These are phyloP conservation scores for Vulpes vulpes DNA, from an alignment of 2,113 vertebrate species.

Conservation along the genomic window DNA sequence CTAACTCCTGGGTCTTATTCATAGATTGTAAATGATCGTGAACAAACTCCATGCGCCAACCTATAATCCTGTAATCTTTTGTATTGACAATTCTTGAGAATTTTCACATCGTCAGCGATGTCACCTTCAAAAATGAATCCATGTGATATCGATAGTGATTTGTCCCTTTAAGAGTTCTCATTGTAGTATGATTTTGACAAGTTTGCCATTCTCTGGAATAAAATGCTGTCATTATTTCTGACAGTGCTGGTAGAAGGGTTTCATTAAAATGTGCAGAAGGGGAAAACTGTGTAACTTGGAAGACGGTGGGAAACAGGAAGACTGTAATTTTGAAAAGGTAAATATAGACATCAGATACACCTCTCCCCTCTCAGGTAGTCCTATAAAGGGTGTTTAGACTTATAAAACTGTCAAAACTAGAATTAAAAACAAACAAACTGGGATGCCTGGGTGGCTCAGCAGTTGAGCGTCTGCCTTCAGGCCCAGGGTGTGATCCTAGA, in stretches of 20 bases:
- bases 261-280: slow-evolving; percentile 51
- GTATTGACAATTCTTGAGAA: not conserved
- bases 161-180: not conserved
- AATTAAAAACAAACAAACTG: not conserved
- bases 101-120: not conserved
- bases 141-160: not conserved
- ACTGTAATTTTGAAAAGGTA: slow-evolving; percentile 14
- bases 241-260: slow-evolving; percentile 41
- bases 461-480: too few species aligned
- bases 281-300: not conserved
- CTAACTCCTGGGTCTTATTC: not conserved
- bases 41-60: not conserved
- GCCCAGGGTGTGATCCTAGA: too few species aligned
- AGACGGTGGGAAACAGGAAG: not conserved
- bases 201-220: slow-evolving; percentile 40
- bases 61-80: not conserved
- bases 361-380: not conserved
- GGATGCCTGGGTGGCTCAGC: too few species aligned
- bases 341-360: not conserved
- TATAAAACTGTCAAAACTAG: slow-evolving; percentile 34
- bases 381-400: not conserved
- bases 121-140: slow-evolving; percentile 27
- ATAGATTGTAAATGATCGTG: not conserved
- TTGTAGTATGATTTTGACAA: slow-evolving; percentile 14
- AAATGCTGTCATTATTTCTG: slow-evolving; percentile 71